Evolutionary conservation across 2,113 vertebrate species (phyloP), one percentile per base, ranked within the genome.

Genomic region (Phalacrocorax aristotelis): DNA sequence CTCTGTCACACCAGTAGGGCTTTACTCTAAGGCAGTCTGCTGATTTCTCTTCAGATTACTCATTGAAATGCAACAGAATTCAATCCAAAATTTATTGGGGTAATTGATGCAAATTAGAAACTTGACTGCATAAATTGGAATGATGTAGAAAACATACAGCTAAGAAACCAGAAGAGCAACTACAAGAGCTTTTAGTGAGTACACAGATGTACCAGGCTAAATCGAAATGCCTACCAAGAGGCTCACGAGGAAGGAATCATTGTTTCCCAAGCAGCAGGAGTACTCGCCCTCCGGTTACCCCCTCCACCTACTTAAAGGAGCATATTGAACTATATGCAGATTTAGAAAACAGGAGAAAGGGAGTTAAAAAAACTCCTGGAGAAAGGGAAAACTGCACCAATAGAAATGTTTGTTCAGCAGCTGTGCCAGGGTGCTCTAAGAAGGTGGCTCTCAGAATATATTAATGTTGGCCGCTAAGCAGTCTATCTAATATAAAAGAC

Each of bases 61-160:
- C 86, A 64, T 0, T 52, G 77, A 87, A 78, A 78, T 64, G 65
- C 60, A 60, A 40, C 48, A 90, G 64, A 96, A 95, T 52, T 40
- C 65, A 61, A 32, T 12, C 26, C 3, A 0, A 87, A 95, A 92
- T 80, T 55, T 90, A 88, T 13, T 55, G 61, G 48, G 32, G 75
- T 68, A 78, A 86, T 54, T 55, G 88, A 93, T 87, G 90, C 86
- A 89, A 92, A 94, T 83, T 6, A 93, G 85, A 34, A 94, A 83
- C 26, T 0, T 40, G 71, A 83, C 52, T 60, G 82, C 62, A 75
- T 60, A 30, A 76, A 86, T 7, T 38, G 78, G 70, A 93, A 36
- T 5, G 20, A 42, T 10, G 84, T 32, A 66, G 82, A 49, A 86
- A 76, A 61, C 15, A 8, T 3, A 38, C 13, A 87, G 89, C 57